Evolutionary conservation across 2,888 invertebrate species (phyloP).

Genomic region (Spodoptera exigua): DNA sequence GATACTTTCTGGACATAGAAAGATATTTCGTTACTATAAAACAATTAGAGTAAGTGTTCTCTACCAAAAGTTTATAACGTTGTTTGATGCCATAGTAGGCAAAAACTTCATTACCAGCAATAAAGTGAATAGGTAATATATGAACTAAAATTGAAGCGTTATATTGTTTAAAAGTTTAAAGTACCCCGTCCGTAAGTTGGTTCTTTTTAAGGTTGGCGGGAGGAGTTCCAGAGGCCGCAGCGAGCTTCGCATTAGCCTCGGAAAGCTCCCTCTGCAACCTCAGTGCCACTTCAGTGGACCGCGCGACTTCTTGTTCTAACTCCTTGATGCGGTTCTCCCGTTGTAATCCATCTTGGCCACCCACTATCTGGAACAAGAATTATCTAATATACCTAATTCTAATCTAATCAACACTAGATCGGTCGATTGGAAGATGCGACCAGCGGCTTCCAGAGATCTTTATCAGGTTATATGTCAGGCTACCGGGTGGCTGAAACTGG

Average conservation of each 20-base stretch:
- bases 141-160: too few species aligned
- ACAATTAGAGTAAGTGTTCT: too few species aligned
- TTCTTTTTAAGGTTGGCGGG: slow-evolving; percentile 88
- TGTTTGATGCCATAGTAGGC: too few species aligned
- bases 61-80: too few species aligned
- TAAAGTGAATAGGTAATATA: too few species aligned
- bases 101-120: too few species aligned
- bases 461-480: too few species aligned
- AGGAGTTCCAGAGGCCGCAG: slow-evolving; percentile 75
- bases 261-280: slow-evolving; percentile 92
- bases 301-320: slow-evolving; percentile 95
- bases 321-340: slow-evolving; percentile 92
- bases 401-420: too few species aligned
- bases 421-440: too few species aligned
- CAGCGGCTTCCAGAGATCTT: too few species aligned
- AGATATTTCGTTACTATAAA: too few species aligned
- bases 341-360: slow-evolving; percentile 90
- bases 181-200: slow-evolving; percentile 90
- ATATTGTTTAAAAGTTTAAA: background rate
- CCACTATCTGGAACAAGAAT: slow-evolving; percentile 79
- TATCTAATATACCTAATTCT: background rate
- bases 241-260: slow-evolving; percentile 90
- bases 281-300: slow-evolving; percentile 93
- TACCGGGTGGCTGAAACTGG: too few species aligned
- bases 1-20: slow-evolving; percentile 89